Base-by-base conservation (phyloP, 1,140 invertebrate genomes). In the Platyscapa corneri region DNA sequence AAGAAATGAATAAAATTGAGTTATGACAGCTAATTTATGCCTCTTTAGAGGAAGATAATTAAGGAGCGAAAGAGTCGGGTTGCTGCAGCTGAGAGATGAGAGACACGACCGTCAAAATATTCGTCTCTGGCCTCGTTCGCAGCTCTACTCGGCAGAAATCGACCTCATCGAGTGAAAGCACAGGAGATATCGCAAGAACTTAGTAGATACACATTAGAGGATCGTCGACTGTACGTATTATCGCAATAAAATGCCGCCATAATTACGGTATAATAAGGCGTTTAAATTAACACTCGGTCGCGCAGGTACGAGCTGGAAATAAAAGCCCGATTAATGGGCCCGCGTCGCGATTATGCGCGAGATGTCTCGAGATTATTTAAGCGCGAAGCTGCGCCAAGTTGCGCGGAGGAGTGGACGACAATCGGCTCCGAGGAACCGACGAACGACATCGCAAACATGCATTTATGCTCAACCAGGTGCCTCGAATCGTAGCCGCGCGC, bases 201-300 rank as follows among this genome's bases (percentile, higher is more conserved):
- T 14, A 39, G 56, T n/a, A 56, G 23, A 75, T 34, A 75, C 49
- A 60, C 70, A 75, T 82, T 82, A 82, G 49, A 75, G 72, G 37
- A 76, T 42, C 60, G 39, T 49, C 27, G 30, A 46, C 10, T 65
- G 39, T 23, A 49, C 60, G 27, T 27, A 42, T 60, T 83, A 77
- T 27, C 20, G 60, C 10, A 84, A 77, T 84, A 67, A 84, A 84
- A 80, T 34, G 49, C 46, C 27, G 78, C 37, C 27, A 42, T 81
- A 64, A 81, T 85, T 75, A 81, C 78, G 67, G 70, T 85, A 85
- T 75, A 81, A 81, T 81, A 65, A 81, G 81, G 32, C 39, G 67
- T 49, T 75, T 75, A 77, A 80, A 75, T 85, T 80, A 84, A 79
- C 65, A 60, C 56, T 75, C 0, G 53, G 27, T 74, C 70, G 8